Base-by-base conservation (phyloP, 2,113 vertebrate species). In the Heterotis niloticus region DNA sequence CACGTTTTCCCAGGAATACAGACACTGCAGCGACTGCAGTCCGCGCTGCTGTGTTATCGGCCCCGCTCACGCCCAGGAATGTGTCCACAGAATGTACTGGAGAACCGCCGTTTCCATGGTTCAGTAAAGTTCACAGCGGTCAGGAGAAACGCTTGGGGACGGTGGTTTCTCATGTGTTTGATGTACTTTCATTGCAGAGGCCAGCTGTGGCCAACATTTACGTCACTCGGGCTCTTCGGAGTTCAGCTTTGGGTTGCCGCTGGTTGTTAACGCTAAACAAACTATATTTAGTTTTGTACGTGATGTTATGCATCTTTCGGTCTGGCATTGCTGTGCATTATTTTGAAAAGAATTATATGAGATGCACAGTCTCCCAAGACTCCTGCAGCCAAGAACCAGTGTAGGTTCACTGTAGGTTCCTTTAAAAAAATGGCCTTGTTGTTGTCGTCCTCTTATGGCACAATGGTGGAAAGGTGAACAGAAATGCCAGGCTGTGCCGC, bases 1-100 rank as follows among this genome's bases (percentile, higher is more conserved):
- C 69, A 80, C 75, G 70, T 82, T 82, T 81, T 69, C 79, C 62
- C 10, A 79, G 76, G 67, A 74, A 75, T 76, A 28, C 69, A 72
- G 64, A 68, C 69, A 65, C 75, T 82, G 62, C 77, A 62, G 79
- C 64, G n/a, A n/a, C n/a, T n/a, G n/a, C n/a, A n/a, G n/a, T 14
- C 34, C 34, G 3, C 34, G 11, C 14, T 20, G 59, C 59, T 62
- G 59, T 62, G 13, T 20, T 17, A 62, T 62, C 14, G 2, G 13
- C 11, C 59, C 20, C 20, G 13, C 76, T 83, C 80, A 64, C 73
- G n/a, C 72, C 73, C 62, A 44, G 28, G 79, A 68, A 72, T 51
- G 67, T 66, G 73, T n/a, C 18, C 24, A 72, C 59, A 57, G 76
- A 81, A 75, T 64, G 29, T 13, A 23, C 67, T 60, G 7, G 34